phyloP scores from a whole-genome alignment of 2,797 vertebrate species.

The Bradypodion ventrale region DNA sequence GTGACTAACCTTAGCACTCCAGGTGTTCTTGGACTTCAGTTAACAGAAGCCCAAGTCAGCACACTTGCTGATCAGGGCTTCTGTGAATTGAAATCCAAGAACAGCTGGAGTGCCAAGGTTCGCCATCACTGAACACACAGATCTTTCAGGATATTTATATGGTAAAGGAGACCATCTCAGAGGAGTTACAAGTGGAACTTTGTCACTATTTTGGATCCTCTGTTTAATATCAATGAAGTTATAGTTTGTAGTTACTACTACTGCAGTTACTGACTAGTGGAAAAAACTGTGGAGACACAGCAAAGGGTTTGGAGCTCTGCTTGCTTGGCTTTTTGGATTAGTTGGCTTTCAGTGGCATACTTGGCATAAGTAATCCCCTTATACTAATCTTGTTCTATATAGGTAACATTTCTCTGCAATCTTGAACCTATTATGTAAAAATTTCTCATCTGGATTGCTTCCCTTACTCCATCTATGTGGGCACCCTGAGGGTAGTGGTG shows the following conservation, averaged over 20 bases:
- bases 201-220: constrained; percentile 4
- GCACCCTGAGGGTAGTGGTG: neutral
- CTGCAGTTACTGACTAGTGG: constrained; percentile 16
- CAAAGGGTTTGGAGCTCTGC: constrained; percentile 25
- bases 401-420: constrained; percentile 38
- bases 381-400: neutral
- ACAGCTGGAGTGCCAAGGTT: no score
- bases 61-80: no score
- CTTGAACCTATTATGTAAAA: neutral
- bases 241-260: neutral
- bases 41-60: no score
- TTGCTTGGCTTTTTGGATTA: constrained; percentile 44
- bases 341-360: fast-evolving
- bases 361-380: constrained; percentile 53
- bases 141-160: neutral
- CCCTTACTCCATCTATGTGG: neutral
- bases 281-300: neutral
- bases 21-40: no score
- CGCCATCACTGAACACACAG: no score
- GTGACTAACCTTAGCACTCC: no score
- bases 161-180: neutral
- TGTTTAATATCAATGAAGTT: neutral
- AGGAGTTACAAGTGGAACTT: neutral
- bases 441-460: neutral
- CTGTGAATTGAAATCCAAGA: no score